Percentiles rank a stretch among this genome's conserved stretches.
Conservation (phyloP, 1,140 invertebrate genomes). For the Drosophila simulans region DNA sequence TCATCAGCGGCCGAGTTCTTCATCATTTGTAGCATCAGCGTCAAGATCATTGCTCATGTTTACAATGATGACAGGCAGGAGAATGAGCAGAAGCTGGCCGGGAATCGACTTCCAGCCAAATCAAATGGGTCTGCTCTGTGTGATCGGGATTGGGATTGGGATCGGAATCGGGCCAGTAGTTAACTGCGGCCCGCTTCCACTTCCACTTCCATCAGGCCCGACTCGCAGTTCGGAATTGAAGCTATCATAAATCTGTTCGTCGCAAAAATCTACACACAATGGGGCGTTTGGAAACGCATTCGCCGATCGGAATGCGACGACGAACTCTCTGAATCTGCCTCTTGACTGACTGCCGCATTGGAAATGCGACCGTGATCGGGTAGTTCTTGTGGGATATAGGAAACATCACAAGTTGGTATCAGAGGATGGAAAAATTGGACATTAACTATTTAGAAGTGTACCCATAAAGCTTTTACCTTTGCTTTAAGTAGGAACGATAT, state of each 20-base stretch:
- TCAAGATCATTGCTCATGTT: conserved; percentile 85
- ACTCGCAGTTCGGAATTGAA: conserved; percentile 53
- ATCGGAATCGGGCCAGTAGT: conserved; percentile 25
- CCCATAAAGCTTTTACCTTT: no score
- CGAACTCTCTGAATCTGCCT: conserved; percentile 57
- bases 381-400: background rate
- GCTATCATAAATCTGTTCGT: conserved; percentile 84
- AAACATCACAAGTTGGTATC: background rate
- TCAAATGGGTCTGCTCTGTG: conserved; percentile 30
- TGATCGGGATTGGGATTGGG: conserved; percentile 2
- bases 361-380: conserved; percentile 27
- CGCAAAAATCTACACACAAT: conserved; percentile 84
- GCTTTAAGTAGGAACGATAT: no score
- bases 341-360: conserved; percentile 47
- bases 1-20: conserved; percentile 78
- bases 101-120: conserved; percentile 14
- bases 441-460: no score
- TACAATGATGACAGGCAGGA: conserved; percentile 81
- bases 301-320: conserved; percentile 73
- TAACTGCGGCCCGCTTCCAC: conserved; percentile 21
- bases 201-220: conserved; percentile 37
- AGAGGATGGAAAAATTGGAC: no score
- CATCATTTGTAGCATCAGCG: conserved; percentile 85
- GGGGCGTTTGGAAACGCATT: conserved; percentile 83
- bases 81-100: conserved; percentile 23